A percentile compares a stretch with the other conserved stretches of the same genome.
These are phyloP conservation scores for Tachina lurida DNA, from an alignment of 2,888 invertebrate species.

Conservation along the genomic window DNA sequence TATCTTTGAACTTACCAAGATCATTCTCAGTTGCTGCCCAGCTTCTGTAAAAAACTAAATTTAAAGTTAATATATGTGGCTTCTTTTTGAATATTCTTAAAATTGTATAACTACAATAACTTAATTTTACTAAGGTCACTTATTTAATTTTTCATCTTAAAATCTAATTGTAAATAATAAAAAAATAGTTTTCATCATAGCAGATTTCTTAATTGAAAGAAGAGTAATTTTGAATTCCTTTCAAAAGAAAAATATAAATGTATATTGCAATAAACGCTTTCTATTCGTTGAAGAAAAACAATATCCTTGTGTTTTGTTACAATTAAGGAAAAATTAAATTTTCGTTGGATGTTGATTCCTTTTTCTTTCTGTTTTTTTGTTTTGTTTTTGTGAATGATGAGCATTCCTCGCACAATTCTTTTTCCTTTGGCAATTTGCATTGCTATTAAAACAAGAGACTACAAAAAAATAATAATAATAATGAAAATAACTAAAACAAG, in stretches of 20 bases:
- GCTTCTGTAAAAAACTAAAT: too few relatives aligned
- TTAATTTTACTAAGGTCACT: too few relatives aligned
- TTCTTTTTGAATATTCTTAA: too few relatives aligned
- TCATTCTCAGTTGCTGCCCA: too few relatives aligned
- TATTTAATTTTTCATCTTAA: too few relatives aligned
- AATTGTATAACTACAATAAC: too few relatives aligned
- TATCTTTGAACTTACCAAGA: too few relatives aligned
- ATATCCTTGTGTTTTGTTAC: conserved; percentile 27
- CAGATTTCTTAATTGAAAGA: neutral
- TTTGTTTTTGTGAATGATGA: conserved; percentile 4
- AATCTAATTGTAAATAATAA: too few relatives aligned
- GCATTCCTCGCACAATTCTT: conserved; percentile 33
- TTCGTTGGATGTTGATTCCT: conserved; percentile 3
- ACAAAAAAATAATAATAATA: conserved; percentile 17
- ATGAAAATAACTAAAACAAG: conserved; percentile 19
- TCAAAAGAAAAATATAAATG: neutral
- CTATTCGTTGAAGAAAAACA: conserved; percentile 11
- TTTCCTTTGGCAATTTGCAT: conserved; percentile 49
- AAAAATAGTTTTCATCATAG: too few relatives aligned
- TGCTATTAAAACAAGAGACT: conserved; percentile 13
- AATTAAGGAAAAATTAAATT: conserved; percentile 49
- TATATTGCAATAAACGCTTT: neutral
- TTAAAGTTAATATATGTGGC: too few relatives aligned
- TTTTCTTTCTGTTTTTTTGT: neutral
- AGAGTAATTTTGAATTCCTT: neutral